Evolutionary conservation across 1,140 invertebrate genomes (phyloP).

Genomic region (Brachionus angularis): DNA sequence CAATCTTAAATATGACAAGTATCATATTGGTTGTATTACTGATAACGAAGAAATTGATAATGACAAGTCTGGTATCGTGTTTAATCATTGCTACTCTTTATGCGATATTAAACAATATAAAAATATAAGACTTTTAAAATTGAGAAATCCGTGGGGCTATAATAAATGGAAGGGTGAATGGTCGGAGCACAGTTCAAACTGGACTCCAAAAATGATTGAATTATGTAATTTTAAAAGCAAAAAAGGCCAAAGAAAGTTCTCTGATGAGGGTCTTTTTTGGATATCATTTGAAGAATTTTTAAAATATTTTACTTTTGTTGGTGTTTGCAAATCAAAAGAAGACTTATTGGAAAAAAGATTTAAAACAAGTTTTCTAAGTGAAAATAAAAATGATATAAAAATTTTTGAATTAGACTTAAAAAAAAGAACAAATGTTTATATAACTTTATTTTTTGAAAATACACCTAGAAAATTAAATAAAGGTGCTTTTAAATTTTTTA

Average conservation of each 20-base stretch:
- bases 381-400: background rate
- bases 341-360: background rate
- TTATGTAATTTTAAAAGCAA: background rate
- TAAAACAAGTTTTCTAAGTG: background rate
- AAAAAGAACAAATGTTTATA: background rate
- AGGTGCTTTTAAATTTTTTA: background rate
- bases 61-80: conserved; percentile 66
- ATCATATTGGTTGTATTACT: background rate
- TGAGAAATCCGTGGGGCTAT: conserved; percentile 30
- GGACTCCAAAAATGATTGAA: background rate
- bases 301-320: background rate
- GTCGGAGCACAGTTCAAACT: background rate
- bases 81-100: conserved; percentile 94
- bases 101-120: conserved; percentile 70
- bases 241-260: background rate
- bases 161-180: background rate
- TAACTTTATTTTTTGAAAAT: background rate
- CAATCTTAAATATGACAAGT: background rate
- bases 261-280: background rate
- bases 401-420: background rate
- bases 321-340: background rate
- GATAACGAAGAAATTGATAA: background rate
- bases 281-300: background rate
- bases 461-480: background rate
- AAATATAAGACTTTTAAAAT: conserved; percentile 44